phyloP scores from a whole-genome alignment of 2,113 vertebrate species.

The Campylomormyrus numenius region DNA sequence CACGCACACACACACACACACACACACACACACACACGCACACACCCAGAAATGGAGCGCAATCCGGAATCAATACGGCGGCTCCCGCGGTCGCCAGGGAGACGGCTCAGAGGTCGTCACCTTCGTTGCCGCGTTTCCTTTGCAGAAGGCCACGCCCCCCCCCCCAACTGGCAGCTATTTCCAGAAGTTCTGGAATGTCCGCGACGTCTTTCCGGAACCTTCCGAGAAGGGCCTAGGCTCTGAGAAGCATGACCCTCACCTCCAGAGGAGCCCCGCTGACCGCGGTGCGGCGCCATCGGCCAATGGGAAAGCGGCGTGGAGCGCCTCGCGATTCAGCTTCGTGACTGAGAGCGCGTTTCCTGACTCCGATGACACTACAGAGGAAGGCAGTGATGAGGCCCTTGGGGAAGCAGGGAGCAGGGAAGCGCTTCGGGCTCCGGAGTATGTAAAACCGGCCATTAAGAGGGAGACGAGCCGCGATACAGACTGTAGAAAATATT shows the following conservation, averaged over 20 bases:
- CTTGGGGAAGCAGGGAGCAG: neutral
- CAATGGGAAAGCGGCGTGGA: neutral
- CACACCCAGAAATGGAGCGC: constrained; percentile 2
- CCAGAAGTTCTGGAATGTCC: constrained; percentile 1
- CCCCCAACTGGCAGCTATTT: neutral
- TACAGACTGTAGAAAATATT: neutral
- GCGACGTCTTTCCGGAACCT: neutral
- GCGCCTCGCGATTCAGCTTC: neutral
- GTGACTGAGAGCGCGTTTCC: neutral
- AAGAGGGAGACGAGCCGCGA: neutral
- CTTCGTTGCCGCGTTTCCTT: constrained; percentile 18
- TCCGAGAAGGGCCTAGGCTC: neutral
- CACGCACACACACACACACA: neutral
- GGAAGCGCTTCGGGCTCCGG: neutral
- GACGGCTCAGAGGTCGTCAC: constrained; percentile 22
- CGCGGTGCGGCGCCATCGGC: neutral
- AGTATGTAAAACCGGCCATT: neutral
- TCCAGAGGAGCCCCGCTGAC: neutral
- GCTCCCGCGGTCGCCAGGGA: neutral
- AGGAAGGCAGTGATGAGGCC: neutral
- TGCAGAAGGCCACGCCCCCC: neutral
- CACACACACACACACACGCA: neutral
- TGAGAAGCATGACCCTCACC: neutral
- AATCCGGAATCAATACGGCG: neutral
- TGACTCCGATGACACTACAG: neutral